Evolutionary conservation across 2,888 invertebrate species (phyloP).

Genomic region (Priapulus caudatus): DNA sequence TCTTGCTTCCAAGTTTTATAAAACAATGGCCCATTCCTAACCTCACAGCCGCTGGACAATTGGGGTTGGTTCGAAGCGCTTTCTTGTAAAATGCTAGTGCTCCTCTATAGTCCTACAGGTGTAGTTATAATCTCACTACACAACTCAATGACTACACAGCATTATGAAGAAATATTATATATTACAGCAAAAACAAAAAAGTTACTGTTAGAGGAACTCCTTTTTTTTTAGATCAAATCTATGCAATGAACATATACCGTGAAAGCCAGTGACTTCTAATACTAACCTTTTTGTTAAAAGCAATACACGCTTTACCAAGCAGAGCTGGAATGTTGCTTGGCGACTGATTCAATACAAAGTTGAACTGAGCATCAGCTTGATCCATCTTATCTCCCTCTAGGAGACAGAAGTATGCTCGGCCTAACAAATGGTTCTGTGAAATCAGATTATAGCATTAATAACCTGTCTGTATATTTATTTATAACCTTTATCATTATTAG

Average conservation of each 20-base stretch:
- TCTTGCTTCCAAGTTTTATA: slow-evolving; percentile 83
- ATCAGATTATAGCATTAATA: background rate
- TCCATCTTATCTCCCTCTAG: slow-evolving; percentile 99
- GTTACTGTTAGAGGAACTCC: no score
- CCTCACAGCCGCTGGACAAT: slow-evolving; percentile 88
- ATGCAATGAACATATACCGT: no score
- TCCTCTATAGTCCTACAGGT: slow-evolving; percentile 72
- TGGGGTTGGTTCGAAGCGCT: slow-evolving; percentile 86
- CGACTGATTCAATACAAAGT: slow-evolving; percentile 87
- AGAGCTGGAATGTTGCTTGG: slow-evolving; percentile 92
- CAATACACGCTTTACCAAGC: slow-evolving; percentile 96
- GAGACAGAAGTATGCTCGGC: slow-evolving; percentile 92
- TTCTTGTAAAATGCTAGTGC: slow-evolving; percentile 96
- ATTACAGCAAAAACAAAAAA: no score
- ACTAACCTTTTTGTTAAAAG: slow-evolving; percentile 94
- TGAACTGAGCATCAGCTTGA: slow-evolving; percentile 98
- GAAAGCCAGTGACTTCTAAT: no score
- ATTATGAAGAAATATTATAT: no score
- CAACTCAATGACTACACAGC: no score
- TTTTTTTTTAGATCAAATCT: no score
- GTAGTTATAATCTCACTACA: no score
- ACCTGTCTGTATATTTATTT: background rate
- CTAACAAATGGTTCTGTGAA: slow-evolving; percentile 80
- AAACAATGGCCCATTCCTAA: slow-evolving; percentile 99
- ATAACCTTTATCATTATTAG: background rate